phyloP scores from a whole-genome alignment of 2,113 vertebrate genomes.

The Paradisaea rubra region DNA sequence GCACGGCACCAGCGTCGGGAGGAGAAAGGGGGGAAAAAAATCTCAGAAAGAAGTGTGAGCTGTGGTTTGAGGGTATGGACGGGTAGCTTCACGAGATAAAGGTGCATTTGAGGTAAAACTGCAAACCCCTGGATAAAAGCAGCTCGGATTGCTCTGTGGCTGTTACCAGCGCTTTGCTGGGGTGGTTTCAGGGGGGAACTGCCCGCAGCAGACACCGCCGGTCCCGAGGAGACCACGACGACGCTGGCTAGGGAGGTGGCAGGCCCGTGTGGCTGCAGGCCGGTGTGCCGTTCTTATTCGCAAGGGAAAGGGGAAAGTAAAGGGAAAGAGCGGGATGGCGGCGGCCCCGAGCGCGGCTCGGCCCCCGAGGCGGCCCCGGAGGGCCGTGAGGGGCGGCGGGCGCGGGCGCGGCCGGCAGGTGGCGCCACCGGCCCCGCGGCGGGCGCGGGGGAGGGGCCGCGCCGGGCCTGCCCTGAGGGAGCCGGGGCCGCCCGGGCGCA shows the following conservation, averaged over 20 bases:
- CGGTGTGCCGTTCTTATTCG: rapidly evolving
- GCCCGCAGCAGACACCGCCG: neutral
- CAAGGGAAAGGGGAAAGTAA: rapidly evolving
- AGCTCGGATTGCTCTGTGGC: neutral
- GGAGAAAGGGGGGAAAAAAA: neutral
- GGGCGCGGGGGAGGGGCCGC: neutral
- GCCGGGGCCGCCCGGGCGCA: rapidly evolving
- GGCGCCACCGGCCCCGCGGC: neutral
- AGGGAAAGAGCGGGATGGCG: rapidly evolving
- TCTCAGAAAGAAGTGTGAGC: too few relatives aligned
- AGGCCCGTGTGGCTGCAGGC: rapidly evolving
- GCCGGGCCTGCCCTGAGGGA: neutral
- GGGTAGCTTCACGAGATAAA: rapidly evolving
- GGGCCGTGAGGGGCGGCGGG: neutral
- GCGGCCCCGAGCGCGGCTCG: neutral
- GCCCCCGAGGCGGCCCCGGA: neutral
- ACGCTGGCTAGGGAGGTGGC: rapidly evolving
- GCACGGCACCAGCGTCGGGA: rapidly evolving
- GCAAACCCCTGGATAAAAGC: neutral
- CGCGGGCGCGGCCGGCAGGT: neutral
- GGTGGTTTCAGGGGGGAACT: neutral
- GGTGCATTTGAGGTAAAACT: neutral
- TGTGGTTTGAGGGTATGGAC: neutral
- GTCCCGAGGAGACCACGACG: neutral
- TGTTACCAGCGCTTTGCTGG: too few relatives aligned